A percentile compares a stretch with the other conserved stretches of the same genome.
Evolutionary conservation across 2,797 vertebrate species (phyloP).

Genomic region (Syncerus caffer): DNA sequence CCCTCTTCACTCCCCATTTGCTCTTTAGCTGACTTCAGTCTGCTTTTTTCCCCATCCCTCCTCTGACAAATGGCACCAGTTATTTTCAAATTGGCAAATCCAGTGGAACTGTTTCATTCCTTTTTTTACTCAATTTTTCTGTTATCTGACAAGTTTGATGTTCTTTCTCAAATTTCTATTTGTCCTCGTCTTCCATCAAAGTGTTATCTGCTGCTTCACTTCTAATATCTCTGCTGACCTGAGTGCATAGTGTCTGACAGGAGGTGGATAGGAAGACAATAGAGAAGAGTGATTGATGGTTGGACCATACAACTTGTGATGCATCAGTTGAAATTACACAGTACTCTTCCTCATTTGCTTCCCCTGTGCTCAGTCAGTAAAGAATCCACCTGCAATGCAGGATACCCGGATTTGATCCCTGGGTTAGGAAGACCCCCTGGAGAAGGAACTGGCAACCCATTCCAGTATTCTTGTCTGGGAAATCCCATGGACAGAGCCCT

Average conservation of each 20-base stretch:
- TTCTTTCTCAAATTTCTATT: background rate
- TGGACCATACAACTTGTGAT: background rate
- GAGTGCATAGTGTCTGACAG: background rate
- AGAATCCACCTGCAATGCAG: background rate
- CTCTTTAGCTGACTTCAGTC: background rate
- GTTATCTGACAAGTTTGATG: background rate
- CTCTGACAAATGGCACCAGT: background rate
- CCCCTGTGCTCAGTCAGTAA: background rate
- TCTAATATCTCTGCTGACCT: background rate
- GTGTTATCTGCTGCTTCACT: background rate
- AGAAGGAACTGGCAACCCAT: background rate
- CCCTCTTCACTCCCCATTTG: background rate
- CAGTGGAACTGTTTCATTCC: too few species aligned
- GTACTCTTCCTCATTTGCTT: background rate
- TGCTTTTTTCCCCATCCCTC: background rate
- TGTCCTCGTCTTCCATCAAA: background rate
- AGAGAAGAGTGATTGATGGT: background rate
- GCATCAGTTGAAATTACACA: background rate
- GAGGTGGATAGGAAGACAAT: background rate
- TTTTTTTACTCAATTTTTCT: background rate
- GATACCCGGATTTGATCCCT: background rate
- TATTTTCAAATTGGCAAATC: background rate
- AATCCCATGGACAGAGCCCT: background rate
- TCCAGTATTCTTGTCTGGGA: background rate
- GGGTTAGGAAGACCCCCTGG: background rate